Percentiles rank a stretch among this genome's conserved stretches.
phyloP scores from a whole-genome alignment of 1,140 invertebrate species.

The Stegodyphus mimosarum region DNA sequence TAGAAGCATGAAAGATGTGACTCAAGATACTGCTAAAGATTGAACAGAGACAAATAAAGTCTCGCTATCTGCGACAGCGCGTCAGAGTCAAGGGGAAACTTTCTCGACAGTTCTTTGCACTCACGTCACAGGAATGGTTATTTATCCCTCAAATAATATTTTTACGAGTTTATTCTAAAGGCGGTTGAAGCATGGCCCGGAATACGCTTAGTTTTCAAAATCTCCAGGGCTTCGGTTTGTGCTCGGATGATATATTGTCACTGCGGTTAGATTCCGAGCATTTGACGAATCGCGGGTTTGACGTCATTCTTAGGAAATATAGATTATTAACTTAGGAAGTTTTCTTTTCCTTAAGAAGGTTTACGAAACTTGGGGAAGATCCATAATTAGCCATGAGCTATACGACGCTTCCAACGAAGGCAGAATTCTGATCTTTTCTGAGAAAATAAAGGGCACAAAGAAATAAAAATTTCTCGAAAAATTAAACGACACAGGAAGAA shows the following conservation, averaged over 20 bases:
- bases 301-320: neutral
- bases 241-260: neutral
- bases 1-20: no score
- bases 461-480: no score
- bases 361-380: no score
- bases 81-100: neutral
- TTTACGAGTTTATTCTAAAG: neutral
- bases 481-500: no score
- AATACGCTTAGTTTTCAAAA: neutral
- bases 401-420: no score
- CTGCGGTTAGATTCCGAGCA: neutral
- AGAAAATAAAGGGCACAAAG: no score
- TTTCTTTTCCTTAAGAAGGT: neutral
- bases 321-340: no score
- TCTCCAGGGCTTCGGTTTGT: neutral
- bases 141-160: neutral
- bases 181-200: neutral
- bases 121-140: neutral
- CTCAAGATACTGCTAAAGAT: no score
- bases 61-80: no score
- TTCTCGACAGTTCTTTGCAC: constrained; percentile 11
- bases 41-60: no score
- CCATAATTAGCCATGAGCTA: no score
- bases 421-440: no score
- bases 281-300: neutral